Evolutionary conservation across 2,888 invertebrate genomes (phyloP).

Genomic region (Diarsia brunnea): DNA sequence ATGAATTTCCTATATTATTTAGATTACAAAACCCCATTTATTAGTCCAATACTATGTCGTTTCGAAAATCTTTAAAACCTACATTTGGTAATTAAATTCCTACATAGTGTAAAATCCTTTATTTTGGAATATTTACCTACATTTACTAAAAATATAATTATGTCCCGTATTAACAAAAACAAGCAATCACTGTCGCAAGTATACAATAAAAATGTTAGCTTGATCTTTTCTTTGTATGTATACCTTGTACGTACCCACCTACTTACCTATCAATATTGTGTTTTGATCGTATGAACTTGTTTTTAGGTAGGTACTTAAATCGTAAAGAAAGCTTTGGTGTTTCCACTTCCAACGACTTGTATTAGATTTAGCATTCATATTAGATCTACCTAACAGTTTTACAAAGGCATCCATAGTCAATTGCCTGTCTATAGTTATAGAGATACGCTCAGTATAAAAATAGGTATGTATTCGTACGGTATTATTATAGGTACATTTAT

Average conservation of each 20-base stretch:
- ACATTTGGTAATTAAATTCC: not conserved
- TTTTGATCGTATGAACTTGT: slow-evolving; percentile 12
- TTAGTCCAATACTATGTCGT: not conserved
- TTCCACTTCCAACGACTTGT: slow-evolving; percentile 9
- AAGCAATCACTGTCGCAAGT: slow-evolving; percentile 5
- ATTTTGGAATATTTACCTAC: not conserved
- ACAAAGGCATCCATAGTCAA: slow-evolving; percentile 47
- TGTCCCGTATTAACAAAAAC: not conserved
- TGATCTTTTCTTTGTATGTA: slow-evolving; percentile 19
- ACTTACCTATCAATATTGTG: not conserved
- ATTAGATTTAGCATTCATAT: not conserved
- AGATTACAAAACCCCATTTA: not conserved
- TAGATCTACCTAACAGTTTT: slow-evolving; percentile 18
- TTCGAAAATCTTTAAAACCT: not conserved
- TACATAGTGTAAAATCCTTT: not conserved
- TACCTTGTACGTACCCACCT: too few species aligned
- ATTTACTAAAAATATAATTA: not conserved
- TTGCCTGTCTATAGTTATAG: slow-evolving; percentile 42
- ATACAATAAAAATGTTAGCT: slow-evolving; percentile 6
- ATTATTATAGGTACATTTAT: slow-evolving; percentile 69
- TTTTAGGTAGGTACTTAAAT: not conserved
- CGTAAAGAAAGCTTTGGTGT: slow-evolving; percentile 4
- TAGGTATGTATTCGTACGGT: slow-evolving; percentile 69
- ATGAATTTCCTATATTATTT: not conserved
- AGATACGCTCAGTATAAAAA: slow-evolving; percentile 66